Percentiles rank a stretch among this genome's conserved stretches.
Conservation (phyloP, 2,113 vertebrate genomes). For the Sinosuthora webbiana region DNA sequence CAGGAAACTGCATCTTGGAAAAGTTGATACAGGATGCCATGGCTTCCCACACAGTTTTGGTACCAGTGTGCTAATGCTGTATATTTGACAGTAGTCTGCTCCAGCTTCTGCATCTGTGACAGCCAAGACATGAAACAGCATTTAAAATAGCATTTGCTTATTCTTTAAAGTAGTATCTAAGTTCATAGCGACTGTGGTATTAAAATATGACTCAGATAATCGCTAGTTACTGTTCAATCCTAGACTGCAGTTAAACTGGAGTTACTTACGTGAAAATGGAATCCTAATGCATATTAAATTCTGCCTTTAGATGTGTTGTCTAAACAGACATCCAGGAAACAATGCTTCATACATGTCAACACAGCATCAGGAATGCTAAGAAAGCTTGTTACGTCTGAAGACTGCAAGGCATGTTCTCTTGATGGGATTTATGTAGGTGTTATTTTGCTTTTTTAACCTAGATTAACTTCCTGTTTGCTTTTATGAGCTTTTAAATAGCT, state of each 20-base stretch:
- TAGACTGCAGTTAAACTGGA: not conserved
- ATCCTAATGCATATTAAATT: not conserved
- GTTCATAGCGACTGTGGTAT: not conserved
- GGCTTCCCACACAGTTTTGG: not conserved
- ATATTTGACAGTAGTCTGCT: not conserved
- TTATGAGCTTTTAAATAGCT: not conserved
- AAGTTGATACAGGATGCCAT: not conserved
- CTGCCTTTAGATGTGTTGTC: not conserved
- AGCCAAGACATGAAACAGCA: not conserved
- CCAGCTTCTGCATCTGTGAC: not conserved
- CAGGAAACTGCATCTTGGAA: not conserved
- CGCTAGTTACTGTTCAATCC: not conserved
- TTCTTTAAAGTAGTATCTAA: not conserved
- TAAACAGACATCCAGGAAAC: not conserved
- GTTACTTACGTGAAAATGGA: not conserved
- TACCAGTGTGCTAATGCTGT: not conserved
- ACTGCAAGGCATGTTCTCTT: not conserved
- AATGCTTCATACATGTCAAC: not conserved
- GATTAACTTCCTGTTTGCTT: not conserved
- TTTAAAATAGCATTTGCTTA: not conserved
- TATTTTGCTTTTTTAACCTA: not conserved
- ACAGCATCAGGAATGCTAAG: not conserved
- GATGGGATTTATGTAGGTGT: not conserved
- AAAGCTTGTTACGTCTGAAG: not conserved
- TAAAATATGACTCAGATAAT: not conserved